These are phyloP conservation scores for Phallusia fumigata DNA, from an alignment of 23 tunicate species.

Conservation along the genomic window DNA sequence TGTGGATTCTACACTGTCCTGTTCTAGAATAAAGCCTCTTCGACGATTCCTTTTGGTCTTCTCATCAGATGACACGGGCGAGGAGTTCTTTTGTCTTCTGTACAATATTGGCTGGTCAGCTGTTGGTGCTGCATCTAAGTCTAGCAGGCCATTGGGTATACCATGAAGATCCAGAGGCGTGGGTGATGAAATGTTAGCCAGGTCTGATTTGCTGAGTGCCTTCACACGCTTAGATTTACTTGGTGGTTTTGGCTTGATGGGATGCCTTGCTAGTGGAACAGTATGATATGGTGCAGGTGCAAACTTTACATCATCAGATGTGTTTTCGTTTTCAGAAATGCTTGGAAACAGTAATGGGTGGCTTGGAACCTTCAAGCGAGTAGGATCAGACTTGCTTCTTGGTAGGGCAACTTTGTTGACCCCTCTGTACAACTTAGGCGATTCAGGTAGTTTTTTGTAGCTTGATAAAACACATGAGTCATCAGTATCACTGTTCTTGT, in stretches of 20 bases:
- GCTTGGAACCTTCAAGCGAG: neutral
- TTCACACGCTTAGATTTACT: conserved; percentile 7
- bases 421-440: conserved; percentile 2
- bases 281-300: conserved; percentile 34
- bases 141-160: conserved; percentile 33
- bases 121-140: conserved; percentile 2
- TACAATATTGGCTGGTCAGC: conserved; percentile 17
- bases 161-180: conserved; percentile 40
- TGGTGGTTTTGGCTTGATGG: conserved; percentile 8
- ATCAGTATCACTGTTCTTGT: neutral
- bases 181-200: conserved; percentile 26
- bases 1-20: neutral
- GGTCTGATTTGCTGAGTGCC: neutral
- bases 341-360: neutral
- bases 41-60: conserved; percentile 30
- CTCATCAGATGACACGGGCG: neutral
- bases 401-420: conserved; percentile 12
- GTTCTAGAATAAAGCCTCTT: conserved; percentile 29
- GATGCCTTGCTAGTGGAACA: conserved; percentile 12
- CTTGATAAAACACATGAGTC: conserved; percentile 41
- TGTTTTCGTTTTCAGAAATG: neutral
- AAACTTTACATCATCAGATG: neutral
- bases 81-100: conserved; percentile 18
- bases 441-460: conserved; percentile 21
- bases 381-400: conserved; percentile 23